These are phyloP conservation scores for Gopherus evgoodei DNA, from an alignment of 2,113 vertebrate species.

Conservation along the genomic window DNA sequence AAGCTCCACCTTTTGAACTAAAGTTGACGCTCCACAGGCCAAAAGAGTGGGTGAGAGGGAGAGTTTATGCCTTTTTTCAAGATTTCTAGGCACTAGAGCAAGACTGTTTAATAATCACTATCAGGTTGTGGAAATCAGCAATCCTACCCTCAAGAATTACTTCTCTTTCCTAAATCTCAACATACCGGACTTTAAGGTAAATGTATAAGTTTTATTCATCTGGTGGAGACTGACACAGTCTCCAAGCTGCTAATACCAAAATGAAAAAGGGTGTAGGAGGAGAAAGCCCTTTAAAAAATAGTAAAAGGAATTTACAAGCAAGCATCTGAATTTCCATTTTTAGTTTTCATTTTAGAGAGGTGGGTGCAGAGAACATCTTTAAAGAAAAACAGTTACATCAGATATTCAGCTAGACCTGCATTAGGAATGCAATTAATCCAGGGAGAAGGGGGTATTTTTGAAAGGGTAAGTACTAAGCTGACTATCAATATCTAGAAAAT, in stretches of 20 bases:
- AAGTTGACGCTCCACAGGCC: background rate
- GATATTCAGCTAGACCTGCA: background rate
- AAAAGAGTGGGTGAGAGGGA: background rate
- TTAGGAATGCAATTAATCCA: accelerated
- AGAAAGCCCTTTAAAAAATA: accelerated
- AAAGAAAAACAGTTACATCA: background rate
- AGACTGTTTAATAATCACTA: background rate
- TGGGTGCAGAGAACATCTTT: background rate
- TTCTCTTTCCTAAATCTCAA: background rate
- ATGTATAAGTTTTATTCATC: background rate
- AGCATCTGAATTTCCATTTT: background rate
- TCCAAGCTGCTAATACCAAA: background rate
- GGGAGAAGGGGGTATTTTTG: background rate
- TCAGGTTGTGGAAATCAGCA: background rate
- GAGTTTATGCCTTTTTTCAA: background rate
- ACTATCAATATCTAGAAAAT: background rate
- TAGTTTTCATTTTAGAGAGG: background rate
- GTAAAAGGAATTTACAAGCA: background rate
- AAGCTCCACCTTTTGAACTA: background rate
- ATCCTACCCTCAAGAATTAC: background rate
- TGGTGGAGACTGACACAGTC: background rate
- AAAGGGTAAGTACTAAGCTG: background rate
- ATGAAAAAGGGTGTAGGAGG: background rate
- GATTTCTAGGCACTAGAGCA: background rate
- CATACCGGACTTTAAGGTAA: background rate